These are phyloP conservation scores for Mus spicilegus DNA, from an alignment of 2,113 vertebrate genomes.

Conservation along the genomic window DNA sequence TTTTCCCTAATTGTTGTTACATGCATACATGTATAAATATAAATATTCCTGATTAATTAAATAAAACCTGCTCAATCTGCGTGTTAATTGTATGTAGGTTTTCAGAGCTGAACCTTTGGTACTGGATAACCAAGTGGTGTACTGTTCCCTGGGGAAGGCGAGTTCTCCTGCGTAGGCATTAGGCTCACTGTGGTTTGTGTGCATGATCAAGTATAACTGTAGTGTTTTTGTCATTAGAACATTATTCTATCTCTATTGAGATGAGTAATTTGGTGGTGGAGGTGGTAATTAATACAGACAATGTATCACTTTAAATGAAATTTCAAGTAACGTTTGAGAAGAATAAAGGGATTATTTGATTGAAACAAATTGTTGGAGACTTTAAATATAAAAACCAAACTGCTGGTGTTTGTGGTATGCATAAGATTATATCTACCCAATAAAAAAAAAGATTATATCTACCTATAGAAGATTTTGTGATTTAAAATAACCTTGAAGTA, in stretches of 20 bases:
- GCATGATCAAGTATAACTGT: background rate
- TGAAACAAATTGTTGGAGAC: slow-evolving; percentile 75
- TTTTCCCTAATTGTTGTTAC: background rate
- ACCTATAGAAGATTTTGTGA: slow-evolving; percentile 63
- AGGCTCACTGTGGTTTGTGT: background rate
- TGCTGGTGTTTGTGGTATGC: slow-evolving; percentile 46
- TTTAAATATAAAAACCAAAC: background rate
- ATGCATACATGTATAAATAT: background rate
- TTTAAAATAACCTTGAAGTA: slow-evolving; percentile 28
- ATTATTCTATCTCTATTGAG: background rate
- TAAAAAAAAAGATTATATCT: slow-evolving; percentile 20
- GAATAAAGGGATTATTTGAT: slow-evolving; percentile 77
- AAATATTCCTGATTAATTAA: background rate
- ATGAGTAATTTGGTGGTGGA: background rate
- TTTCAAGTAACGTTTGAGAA: slow-evolving; percentile 62
- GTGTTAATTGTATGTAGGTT: background rate
- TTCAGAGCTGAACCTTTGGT: background rate
- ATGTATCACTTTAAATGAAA: slow-evolving; percentile 57
- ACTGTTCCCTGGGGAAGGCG: background rate
- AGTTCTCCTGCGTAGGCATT: background rate
- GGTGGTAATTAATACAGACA: slow-evolving; percentile 21
- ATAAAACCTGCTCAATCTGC: too few relatives aligned
- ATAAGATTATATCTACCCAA: slow-evolving; percentile 50
- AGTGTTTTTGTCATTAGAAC: background rate
- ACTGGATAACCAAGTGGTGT: too few relatives aligned